Base-by-base conservation (phyloP, 2,888 invertebrate genomes). In the Prosopocoilus inquinatus region DNA sequence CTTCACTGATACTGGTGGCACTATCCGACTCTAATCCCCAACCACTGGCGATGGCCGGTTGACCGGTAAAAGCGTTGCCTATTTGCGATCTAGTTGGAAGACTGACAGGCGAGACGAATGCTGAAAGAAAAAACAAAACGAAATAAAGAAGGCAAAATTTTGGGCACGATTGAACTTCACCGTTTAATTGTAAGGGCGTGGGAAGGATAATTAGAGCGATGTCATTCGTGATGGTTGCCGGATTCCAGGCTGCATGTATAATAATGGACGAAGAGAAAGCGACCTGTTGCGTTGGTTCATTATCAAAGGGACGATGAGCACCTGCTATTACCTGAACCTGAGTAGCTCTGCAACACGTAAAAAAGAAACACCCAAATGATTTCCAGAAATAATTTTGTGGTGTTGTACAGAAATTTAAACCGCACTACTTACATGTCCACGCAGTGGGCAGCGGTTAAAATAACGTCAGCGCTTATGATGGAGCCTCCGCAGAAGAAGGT, bases 361-460 rank as follows among this genome's bases (percentile, higher is more conserved):
- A 36, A 7, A 36, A 36, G 12, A 36, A 36, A 36, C n/a, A 7
- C 36, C 5, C n/a, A 1, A 36, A 36, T 12, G n/a, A 12, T 3
- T 4, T 7, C 36, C 5, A 4, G 36, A 4, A 28, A 52, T n/a
- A 11, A 12, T 39, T 36, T 16, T 16, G 4, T 3, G n/a, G 7
- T 13, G 9, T 43, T 12, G 15, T n/a, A 9, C n/a, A n/a, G n/a
- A n/a, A n/a, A n/a, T n/a, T n/a, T n/a, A n/a, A n/a, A n/a, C n/a
- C n/a, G n/a, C n/a, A n/a, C 2, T 11, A 11, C 47, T 38, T 52
- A 56, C 56, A 9, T 35, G 3, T 49, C 48, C 11, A 52, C 52
- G 69, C 82, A 82, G 65, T 82, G 82, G 1, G 82, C 82, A 1
- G 82, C 82, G 0, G 82, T 81, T 39, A 82, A 64, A 48, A 82